Evolutionary conservation across 1,140 invertebrate species (phyloP), one percentile per base, ranked within the genome.

Genomic region (Leptinotarsa texana): DNA sequence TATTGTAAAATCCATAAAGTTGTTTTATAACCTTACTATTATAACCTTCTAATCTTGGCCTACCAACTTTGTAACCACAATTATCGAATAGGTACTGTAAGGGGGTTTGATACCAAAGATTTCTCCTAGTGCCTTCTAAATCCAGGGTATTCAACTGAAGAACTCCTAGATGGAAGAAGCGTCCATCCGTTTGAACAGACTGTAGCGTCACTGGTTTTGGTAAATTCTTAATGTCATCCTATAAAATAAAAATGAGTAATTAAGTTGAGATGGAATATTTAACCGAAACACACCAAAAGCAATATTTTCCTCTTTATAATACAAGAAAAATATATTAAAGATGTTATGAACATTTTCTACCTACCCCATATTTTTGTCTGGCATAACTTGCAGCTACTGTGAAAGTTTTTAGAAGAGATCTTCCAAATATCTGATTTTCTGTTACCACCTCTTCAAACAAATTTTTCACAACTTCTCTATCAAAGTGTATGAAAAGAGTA

Each of bases 131-230:
- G 3, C 87, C 86, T 82, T 90, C 87, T 4, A 94, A 78, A 84
- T 94, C 87, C 21, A 96, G 85, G 3, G 94, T 95, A 82, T 97
- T 96, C n/a, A 97, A 86, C 85, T 97, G 94, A 76, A 94, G 91
- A 51, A 94, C 89, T 13, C 91, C 91, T 84, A 96, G 96, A 82
- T 95, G 90, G 81, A 94, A 94, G 8, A 86, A 83, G 73, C 89
- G 86, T 17, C 93, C 91, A 82, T 95, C 91, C 1, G 92, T 91
- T 67, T 95, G 92, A 75, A 96, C 87, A 82, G 92, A 92, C 82
- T 96, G 95, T 13, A 96, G 83, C 42, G 91, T 90, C 65, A 96
- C 86, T n/a, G 95, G 95, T 81, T 92, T 89, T 17, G 93, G 91
- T 63, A 93, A 86, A 75, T 90, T 86, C 80, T 89, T 89, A 2